phyloP scores from a whole-genome alignment of 2,888 invertebrate genomes.

The Cataglyphis rosenhaueri region DNA sequence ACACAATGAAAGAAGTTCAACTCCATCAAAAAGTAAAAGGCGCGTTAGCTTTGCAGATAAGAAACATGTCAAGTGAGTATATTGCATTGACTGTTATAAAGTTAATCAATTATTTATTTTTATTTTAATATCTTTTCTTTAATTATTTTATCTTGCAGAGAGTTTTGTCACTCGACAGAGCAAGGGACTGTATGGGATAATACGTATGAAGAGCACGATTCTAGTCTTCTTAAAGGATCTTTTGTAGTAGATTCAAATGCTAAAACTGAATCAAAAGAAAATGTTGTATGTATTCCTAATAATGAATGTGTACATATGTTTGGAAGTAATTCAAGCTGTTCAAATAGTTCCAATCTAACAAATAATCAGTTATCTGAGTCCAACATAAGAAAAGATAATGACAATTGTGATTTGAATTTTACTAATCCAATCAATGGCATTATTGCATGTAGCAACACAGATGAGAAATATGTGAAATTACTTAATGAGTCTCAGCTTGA shows the following conservation, averaged over 20 bases:
- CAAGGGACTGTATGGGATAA: slow-evolving; percentile 81
- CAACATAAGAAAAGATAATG: neutral
- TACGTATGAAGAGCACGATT: slow-evolving; percentile 82
- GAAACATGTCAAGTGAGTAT: slow-evolving; percentile 81
- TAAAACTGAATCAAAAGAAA: slow-evolving; percentile 17
- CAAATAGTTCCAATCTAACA: neutral
- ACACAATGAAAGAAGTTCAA: slow-evolving; percentile 73
- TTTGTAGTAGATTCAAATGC: slow-evolving; percentile 3
- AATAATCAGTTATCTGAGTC: neutral
- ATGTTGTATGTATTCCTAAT: neutral
- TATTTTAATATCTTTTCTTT: neutral
- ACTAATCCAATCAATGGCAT: neutral
- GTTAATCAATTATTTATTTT: neutral
- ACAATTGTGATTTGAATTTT: neutral
- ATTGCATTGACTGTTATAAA: neutral
- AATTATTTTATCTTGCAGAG: slow-evolving; percentile 69
- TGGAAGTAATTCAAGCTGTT: neutral
- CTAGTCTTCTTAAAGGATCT: slow-evolving; percentile 59
- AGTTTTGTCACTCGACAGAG: slow-evolving; percentile 81
- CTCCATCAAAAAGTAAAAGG: slow-evolving; percentile 74
- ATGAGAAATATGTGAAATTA: neutral
- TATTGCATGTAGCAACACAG: neutral
- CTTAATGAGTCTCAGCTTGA: neutral
- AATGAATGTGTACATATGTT: neutral
- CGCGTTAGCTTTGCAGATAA: slow-evolving; percentile 83